Conservation (phyloP, 2,113 vertebrate genomes). For the Pomatostomus ruficeps region DNA sequence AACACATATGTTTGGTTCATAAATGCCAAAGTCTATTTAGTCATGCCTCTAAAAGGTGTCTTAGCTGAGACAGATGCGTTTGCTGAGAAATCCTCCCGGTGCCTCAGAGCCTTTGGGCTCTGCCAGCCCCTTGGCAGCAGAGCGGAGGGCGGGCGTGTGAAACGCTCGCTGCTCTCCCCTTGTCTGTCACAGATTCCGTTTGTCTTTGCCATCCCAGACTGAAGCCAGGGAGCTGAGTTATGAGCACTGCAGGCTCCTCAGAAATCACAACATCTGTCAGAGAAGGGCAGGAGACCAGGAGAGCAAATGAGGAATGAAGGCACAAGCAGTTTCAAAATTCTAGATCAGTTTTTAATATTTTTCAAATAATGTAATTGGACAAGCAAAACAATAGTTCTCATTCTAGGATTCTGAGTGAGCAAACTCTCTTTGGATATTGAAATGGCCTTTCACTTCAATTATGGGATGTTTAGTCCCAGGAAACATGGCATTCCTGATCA, state of each 20-base stretch:
- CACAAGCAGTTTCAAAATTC: not conserved
- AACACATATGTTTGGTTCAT: not conserved
- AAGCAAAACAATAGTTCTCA: not conserved
- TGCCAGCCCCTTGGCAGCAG: conserved; percentile 18
- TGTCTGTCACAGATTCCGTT: not conserved
- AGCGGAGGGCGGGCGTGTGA: not conserved
- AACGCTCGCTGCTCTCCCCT: conserved; percentile 7
- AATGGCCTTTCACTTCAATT: not conserved
- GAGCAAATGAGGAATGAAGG: not conserved
- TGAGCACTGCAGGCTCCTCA: not conserved
- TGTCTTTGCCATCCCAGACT: not conserved
- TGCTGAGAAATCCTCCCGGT: not conserved
- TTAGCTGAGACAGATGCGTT: not conserved
- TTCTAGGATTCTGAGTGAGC: not conserved
- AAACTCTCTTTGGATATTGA: not conserved
- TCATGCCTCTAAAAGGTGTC: not conserved
- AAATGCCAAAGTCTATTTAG: not conserved
- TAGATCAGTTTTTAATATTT: not conserved
- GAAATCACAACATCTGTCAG: not conserved
- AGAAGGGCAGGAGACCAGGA: not conserved
- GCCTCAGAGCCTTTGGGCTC: conserved; percentile 14
- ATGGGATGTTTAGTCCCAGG: not conserved
- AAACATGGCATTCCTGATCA: not conserved
- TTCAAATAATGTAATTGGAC: not conserved
- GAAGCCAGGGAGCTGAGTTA: not conserved